Percentiles rank a stretch among this genome's conserved stretches.
These are phyloP conservation scores for Platalea minor DNA, from an alignment of 2,797 vertebrate species.

Conservation along the genomic window DNA sequence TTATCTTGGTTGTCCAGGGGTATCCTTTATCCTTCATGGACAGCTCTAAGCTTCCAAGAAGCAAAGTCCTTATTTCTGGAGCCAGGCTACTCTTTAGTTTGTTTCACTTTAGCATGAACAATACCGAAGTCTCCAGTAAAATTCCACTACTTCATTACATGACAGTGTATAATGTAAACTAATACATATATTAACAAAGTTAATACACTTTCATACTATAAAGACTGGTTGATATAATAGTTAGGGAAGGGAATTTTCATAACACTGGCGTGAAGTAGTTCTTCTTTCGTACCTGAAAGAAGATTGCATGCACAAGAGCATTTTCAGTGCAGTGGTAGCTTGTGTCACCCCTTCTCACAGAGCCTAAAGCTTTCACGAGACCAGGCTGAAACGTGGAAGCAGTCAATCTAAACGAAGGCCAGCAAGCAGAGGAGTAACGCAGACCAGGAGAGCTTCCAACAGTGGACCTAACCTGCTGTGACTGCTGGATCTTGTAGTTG, in stretches of 20 bases:
- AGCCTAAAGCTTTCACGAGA: not conserved
- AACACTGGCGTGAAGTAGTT: not conserved
- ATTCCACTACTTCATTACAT: not conserved
- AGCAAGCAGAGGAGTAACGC: not conserved
- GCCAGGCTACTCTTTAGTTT: not conserved
- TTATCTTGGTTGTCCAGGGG: not conserved
- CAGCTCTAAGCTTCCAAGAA: not conserved
- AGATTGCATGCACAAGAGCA: not conserved
- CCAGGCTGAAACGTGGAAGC: not conserved
- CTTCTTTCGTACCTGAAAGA: not conserved
- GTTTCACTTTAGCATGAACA: not conserved
- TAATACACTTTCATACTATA: not conserved
- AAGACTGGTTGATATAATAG: not conserved
- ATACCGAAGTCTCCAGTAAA: not conserved
- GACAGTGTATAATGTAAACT: not conserved
- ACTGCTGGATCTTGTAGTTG: not conserved
- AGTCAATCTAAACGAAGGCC: not conserved
- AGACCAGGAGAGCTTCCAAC: not conserved
- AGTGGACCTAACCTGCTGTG: not conserved
- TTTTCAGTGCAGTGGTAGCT: not conserved
- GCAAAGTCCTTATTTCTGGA: not conserved
- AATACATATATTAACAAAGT: not conserved
- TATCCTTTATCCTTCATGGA: not conserved
- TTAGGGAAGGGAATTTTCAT: not conserved
- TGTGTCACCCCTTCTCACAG: not conserved